phyloP scores from a whole-genome alignment of 2,113 vertebrate species.

The Xenotilapia caudafasciata region DNA sequence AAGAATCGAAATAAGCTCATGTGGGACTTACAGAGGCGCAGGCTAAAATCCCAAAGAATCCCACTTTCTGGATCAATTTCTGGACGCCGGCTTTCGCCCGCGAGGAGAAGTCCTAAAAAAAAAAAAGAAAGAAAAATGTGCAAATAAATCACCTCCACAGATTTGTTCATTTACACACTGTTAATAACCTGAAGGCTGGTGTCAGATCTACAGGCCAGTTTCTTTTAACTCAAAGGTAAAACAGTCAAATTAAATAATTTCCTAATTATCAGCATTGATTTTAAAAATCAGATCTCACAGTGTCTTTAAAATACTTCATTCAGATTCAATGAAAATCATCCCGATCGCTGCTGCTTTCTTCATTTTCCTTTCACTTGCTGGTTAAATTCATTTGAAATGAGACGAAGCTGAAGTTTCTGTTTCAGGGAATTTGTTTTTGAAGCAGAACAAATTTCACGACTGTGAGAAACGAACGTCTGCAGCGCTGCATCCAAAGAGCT shows the following conservation, averaged over 20 bases:
- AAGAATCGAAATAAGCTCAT: background rate
- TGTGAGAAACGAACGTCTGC: background rate
- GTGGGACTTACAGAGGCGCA: conserved; percentile 82
- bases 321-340: background rate
- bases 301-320: background rate
- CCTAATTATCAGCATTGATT: background rate
- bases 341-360: background rate
- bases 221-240: background rate
- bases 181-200: background rate
- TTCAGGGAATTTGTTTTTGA: background rate
- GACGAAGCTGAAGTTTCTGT: background rate
- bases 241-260: background rate
- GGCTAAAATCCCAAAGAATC: conserved; percentile 84
- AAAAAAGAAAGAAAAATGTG: background rate
- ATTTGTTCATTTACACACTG: background rate
- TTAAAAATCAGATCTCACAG: background rate
- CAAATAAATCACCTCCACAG: background rate
- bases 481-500: background rate
- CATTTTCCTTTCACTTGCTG: background rate
- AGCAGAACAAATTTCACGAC: background rate
- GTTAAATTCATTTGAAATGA: background rate
- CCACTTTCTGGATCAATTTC: conserved; percentile 83
- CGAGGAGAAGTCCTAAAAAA: conserved; percentile 77
- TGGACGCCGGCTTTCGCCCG: conserved; percentile 78
- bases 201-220: background rate